Base-by-base conservation (phyloP, 2,797 vertebrate species). In the Luscinia luscinia region DNA sequence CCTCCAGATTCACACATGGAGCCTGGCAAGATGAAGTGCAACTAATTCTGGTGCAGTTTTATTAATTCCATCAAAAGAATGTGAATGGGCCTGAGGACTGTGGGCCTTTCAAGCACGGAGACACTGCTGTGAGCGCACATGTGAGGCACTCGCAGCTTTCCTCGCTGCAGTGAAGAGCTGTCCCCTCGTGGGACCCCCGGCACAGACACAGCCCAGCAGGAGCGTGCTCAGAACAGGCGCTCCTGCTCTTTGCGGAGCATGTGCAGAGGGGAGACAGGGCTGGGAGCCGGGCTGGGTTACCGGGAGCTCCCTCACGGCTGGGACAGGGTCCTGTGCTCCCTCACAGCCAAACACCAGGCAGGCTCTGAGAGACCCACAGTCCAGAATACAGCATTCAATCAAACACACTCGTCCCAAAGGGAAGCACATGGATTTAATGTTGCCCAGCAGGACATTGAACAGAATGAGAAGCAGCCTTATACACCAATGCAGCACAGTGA, bases 171-270 rank as follows among this genome's bases (percentile, higher is more conserved):
- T 94, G 95, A 89, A 95, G 84, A 94, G 77, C 94, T 89, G 82
- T 30, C 63, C 87, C 95, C 96, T 82, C 88, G 27, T 6, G 95
- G 95, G 97, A 94, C 27, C 43, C 59, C 72, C 63, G 93, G 96
- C 96, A 97, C 95, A 84, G 87, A 40, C 85, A 55, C 81, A 80
- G 93, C 96, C 49, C 97, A 98, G 97, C 97, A 95, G 97, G 97
- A 96, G 89, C 30, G 30, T 16, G 49, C 91, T 79, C 73, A 59
- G 95, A 97, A 95, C 97, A 97, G 97, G 97, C 97, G 98, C 93
- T 83, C 19, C 2, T 6, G 85, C 78, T 95, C 62, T 49, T 21
- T 51, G 27, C 45, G 84, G 43, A 58, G 81, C 63, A 0, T 26
- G 52, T 15, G 85, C 90, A 68, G 75, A 51, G 46, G n/a, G 30